phyloP scores from a whole-genome alignment of 1,140 invertebrate species.

The Hycleus cichorii region DNA sequence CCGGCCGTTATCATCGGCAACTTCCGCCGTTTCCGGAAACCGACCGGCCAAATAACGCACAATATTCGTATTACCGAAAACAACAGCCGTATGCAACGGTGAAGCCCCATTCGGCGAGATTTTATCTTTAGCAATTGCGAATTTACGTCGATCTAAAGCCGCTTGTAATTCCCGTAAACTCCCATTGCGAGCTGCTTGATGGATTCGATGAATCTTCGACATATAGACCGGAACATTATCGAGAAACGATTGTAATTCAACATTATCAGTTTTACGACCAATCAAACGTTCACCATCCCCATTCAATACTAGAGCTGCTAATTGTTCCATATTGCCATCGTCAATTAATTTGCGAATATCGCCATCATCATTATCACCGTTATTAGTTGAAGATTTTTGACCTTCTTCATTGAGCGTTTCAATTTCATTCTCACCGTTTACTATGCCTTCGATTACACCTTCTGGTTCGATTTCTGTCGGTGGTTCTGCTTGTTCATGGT shows the following conservation, averaged over 20 bases:
- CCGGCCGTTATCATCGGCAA: conserved; percentile 69
- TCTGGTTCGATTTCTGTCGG: conserved; percentile 38
- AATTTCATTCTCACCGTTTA: conserved; percentile 55
- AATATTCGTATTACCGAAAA: conserved; percentile 67
- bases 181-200: conserved; percentile 77
- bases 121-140: conserved; percentile 76
- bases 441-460: conserved; percentile 54
- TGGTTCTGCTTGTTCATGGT: conserved; percentile 32
- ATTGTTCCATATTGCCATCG: conserved; percentile 77
- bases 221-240: conserved; percentile 85
- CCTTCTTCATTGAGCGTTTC: conserved; percentile 51
- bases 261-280: conserved; percentile 62
- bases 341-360: conserved; percentile 52
- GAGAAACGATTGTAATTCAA: conserved; percentile 82
- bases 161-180: conserved; percentile 76
- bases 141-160: conserved; percentile 82
- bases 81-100: conserved; percentile 84
- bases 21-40: conserved; percentile 76
- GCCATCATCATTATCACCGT: conserved; percentile 41
- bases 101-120: conserved; percentile 79
- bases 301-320: conserved; percentile 79
- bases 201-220: conserved; percentile 83
- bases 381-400: conserved; percentile 34
- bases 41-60: conserved; percentile 59
- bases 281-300: conserved; percentile 76